A percentile compares a stretch with the other conserved stretches of the same genome.
Conservation (phyloP, 2,113 vertebrate genomes). For the Trinectes maculatus region DNA sequence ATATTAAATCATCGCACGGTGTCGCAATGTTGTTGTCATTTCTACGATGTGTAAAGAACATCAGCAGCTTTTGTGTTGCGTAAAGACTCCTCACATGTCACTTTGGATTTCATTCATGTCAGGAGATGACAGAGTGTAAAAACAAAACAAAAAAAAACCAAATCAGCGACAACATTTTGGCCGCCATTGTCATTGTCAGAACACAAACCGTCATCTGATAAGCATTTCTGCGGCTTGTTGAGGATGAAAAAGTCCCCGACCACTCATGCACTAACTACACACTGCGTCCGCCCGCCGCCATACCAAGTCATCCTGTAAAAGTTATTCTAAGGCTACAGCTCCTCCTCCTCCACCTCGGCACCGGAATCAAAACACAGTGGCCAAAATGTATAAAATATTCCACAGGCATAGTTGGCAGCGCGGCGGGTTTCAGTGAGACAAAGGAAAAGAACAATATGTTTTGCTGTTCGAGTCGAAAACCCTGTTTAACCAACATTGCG, state of each 20-base stretch:
- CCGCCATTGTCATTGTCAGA: background rate
- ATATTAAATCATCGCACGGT: background rate
- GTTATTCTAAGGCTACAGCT: slow-evolving; percentile 44
- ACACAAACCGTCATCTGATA: background rate
- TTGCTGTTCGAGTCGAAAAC: slow-evolving; percentile 54
- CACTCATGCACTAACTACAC: background rate
- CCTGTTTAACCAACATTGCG: slow-evolving; percentile 73
- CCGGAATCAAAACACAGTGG: background rate
- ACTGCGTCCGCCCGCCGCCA: slow-evolving; percentile 34
- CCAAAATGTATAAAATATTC: background rate
- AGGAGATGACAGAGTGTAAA: background rate
- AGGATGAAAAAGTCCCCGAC: slow-evolving; percentile 33
- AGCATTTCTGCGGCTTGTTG: background rate
- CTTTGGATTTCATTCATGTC: background rate
- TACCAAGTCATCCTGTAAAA: slow-evolving; percentile 46
- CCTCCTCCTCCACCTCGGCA: slow-evolving; percentile 9
- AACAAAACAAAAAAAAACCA: no score
- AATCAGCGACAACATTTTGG: background rate
- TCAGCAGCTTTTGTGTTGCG: background rate
- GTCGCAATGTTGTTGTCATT: background rate
- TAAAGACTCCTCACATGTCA: background rate
- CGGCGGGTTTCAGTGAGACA: slow-evolving; percentile 14
- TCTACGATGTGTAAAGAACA: fast-evolving
- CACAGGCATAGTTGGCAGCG: background rate
- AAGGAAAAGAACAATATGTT: slow-evolving; percentile 33